phyloP scores from a whole-genome alignment of 1,140 invertebrate species.

The Drosophila lacertosa region DNA sequence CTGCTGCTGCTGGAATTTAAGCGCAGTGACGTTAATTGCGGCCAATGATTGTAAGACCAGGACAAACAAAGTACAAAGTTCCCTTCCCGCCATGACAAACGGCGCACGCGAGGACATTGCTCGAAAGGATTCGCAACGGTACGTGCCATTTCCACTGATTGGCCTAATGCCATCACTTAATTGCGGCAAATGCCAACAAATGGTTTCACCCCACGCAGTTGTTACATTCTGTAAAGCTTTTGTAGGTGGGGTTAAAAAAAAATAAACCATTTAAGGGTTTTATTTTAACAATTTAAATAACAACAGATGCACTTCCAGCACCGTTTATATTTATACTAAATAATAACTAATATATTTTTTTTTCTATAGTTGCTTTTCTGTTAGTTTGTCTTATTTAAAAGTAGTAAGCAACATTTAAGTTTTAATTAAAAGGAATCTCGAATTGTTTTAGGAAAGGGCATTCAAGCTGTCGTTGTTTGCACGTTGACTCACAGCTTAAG shows the following conservation, averaged over 20 bases:
- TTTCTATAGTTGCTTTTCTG: too few relatives aligned
- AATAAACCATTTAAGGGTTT: too few relatives aligned
- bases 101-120: slow-evolving; percentile 45
- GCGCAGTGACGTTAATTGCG: slow-evolving; percentile 70
- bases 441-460: slow-evolving; percentile 10
- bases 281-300: too few relatives aligned
- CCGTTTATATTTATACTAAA: too few relatives aligned
- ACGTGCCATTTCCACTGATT: slow-evolving; percentile 69
- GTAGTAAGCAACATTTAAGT: too few relatives aligned
- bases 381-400: too few relatives aligned
- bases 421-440: too few relatives aligned
- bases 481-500: not conserved
- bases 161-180: slow-evolving; percentile 49
- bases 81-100: slow-evolving; percentile 1
- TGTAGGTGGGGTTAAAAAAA: not conserved
- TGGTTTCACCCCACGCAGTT: slow-evolving; percentile 13
- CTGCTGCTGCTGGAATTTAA: not conserved
- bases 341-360: too few relatives aligned
- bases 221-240: not conserved
- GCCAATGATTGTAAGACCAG: slow-evolving; percentile 37
- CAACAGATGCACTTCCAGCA: too few relatives aligned
- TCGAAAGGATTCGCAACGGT: slow-evolving; percentile 55
- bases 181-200: slow-evolving; percentile 25
- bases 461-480: not conserved
- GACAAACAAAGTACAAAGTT: slow-evolving; percentile 24